phyloP scores from a whole-genome alignment of 2,113 vertebrate species.

The Caretta caretta region DNA sequence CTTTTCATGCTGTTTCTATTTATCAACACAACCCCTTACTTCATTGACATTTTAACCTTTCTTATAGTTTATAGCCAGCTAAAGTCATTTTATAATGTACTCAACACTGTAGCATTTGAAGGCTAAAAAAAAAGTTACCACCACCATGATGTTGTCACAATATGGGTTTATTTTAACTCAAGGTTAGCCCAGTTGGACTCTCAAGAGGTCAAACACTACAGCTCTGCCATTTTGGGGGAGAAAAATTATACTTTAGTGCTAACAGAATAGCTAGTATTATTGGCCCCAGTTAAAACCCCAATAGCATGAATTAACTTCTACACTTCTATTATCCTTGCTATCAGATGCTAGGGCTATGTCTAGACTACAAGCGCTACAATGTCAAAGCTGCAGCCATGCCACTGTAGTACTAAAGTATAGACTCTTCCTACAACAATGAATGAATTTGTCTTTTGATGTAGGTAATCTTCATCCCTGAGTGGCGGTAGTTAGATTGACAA shows the following conservation, averaged over 20 bases:
- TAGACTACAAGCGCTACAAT: too few relatives aligned
- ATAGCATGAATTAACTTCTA: not conserved
- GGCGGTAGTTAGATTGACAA: too few relatives aligned
- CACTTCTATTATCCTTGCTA: not conserved
- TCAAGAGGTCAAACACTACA: not conserved
- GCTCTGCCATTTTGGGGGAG: not conserved
- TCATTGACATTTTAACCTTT: not conserved
- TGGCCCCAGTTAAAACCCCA: not conserved
- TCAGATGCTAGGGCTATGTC: too few relatives aligned
- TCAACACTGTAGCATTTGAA: not conserved
- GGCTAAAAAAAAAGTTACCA: not conserved
- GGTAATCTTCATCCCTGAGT: too few relatives aligned
- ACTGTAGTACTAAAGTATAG: too few relatives aligned
- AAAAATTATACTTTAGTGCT: not conserved
- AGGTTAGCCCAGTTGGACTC: not conserved
- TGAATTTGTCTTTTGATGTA: too few relatives aligned
- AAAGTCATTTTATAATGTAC: not conserved
- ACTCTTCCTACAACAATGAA: too few relatives aligned
- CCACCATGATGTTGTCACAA: not conserved
- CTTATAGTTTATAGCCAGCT: not conserved
- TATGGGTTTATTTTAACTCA: not conserved
- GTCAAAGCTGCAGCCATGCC: too few relatives aligned
- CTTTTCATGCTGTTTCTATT: not conserved
- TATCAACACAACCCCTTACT: not conserved
- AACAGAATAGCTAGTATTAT: not conserved